Percentiles rank a stretch among this genome's conserved stretches.
Evolutionary conservation across 2,888 invertebrate genomes (phyloP).

Genomic region (Rugalucina vietnamica): DNA sequence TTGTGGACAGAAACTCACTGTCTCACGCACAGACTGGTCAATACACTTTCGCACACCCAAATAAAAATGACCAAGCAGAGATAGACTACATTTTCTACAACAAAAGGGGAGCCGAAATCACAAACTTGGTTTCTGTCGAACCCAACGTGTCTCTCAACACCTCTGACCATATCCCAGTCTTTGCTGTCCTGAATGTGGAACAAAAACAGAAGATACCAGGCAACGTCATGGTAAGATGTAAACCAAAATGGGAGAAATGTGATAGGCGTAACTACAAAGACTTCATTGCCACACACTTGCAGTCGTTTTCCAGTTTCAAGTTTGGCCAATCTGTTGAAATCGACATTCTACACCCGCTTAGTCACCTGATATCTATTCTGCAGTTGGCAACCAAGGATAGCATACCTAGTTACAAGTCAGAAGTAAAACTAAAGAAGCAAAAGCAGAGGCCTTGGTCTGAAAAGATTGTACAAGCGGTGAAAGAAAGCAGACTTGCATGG

Average conservation of each 20-base stretch:
- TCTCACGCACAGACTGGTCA: neutral
- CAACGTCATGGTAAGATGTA: neutral
- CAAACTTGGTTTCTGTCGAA: neutral
- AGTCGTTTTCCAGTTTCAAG: neutral
- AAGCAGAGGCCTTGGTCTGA: neutral
- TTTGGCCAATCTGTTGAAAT: neutral
- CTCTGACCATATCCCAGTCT: neutral
- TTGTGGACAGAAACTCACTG: neutral
- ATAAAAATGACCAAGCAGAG: neutral
- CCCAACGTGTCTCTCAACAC: neutral
- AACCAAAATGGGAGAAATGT: neutral
- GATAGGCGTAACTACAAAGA: neutral
- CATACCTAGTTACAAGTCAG: neutral
- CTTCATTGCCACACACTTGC: neutral
- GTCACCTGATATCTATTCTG: neutral
- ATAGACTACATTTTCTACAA: neutral
- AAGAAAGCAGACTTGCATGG: neutral
- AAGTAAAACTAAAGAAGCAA: neutral
- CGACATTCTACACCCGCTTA: neutral
- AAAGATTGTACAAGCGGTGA: neutral
- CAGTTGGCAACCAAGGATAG: neutral
- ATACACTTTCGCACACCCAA: neutral
- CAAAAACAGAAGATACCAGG: too few species aligned
- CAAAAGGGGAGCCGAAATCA: neutral
- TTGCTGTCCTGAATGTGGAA: too few species aligned